phyloP scores from a whole-genome alignment of 2,113 vertebrate species.

The Plecturocebus donacophilus region DNA sequence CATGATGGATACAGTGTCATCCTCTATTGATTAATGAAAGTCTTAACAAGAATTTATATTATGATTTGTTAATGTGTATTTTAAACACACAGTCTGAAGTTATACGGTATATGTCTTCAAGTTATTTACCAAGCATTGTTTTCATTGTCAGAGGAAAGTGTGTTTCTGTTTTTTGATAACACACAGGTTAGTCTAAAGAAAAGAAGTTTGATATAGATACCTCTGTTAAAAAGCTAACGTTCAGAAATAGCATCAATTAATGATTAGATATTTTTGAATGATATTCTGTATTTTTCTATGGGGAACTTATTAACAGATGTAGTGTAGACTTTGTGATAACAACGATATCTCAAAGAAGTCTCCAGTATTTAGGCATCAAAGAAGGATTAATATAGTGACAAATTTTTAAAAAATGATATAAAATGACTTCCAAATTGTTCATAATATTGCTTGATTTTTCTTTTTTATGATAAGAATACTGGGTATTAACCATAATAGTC shows the following conservation, averaged over 20 bases:
- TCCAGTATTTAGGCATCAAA: not conserved
- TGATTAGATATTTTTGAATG: not conserved
- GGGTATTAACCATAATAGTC: not conserved
- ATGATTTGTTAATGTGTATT: not conserved
- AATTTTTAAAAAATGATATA: not conserved
- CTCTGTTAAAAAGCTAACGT: not conserved
- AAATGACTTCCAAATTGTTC: not conserved
- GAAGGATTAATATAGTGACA: not conserved
- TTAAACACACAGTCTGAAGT: not conserved
- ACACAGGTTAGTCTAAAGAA: not conserved
- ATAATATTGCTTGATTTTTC: not conserved
- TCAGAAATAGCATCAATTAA: not conserved
- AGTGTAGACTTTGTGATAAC: not conserved
- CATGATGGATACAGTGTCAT: constrained; percentile 33
- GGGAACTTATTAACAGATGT: not conserved
- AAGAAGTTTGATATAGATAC: not conserved
- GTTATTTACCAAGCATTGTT: constrained; percentile 8
- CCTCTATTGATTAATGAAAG: not conserved
- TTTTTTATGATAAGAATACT: not conserved
- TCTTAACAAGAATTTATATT: not conserved
- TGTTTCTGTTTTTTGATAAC: not conserved
- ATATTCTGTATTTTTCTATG: not conserved
- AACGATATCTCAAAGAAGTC: not conserved
- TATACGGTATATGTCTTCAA: not conserved
- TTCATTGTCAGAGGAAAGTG: not conserved